Evolutionary conservation across 2,888 invertebrate genomes (phyloP).

Genomic region (Aquatica leii): DNA sequence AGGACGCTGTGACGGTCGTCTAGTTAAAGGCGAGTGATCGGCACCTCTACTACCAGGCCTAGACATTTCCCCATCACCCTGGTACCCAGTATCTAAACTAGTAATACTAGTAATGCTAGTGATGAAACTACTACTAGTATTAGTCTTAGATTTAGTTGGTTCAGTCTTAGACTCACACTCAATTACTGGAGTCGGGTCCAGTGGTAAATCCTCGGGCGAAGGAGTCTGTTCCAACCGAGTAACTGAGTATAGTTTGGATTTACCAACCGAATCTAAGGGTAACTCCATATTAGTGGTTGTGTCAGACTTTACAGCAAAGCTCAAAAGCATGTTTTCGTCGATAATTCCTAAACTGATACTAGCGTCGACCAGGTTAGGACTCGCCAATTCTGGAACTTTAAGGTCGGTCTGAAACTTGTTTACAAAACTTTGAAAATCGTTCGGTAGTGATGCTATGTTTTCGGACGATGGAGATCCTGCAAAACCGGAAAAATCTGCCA

Average conservation of each 20-base stretch:
- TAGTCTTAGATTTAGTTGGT: constrained; percentile 66
- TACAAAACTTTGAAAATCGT: constrained; percentile 29
- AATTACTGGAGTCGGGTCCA: constrained; percentile 76
- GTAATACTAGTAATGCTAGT: constrained; percentile 91
- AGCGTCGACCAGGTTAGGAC: constrained; percentile 51
- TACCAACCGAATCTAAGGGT: constrained; percentile 60
- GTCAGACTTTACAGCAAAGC: constrained; percentile 66
- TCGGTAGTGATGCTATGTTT: constrained; percentile 43
- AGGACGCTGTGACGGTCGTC: constrained; percentile 62
- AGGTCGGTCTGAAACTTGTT: constrained; percentile 21
- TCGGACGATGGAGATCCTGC: constrained; percentile 63
- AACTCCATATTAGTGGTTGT: constrained; percentile 67
- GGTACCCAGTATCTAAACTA: constrained; percentile 93
- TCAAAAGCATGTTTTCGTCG: constrained; percentile 68
- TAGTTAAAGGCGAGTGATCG: constrained; percentile 72
- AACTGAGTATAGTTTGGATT: constrained; percentile 57
- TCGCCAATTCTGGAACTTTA: constrained; percentile 26
- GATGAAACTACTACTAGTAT: constrained; percentile 79
- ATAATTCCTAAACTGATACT: constrained; percentile 59
- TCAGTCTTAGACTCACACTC: constrained; percentile 60
- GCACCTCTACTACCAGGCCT: constrained; percentile 84
- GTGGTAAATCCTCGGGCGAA: constrained; percentile 83
- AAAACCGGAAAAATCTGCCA: constrained; percentile 70
- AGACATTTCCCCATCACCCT: constrained; percentile 91
- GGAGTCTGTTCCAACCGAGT: constrained; percentile 79